phyloP scores from a whole-genome alignment of 2,113 vertebrate genomes.

The Chaetodon trifascialis region DNA sequence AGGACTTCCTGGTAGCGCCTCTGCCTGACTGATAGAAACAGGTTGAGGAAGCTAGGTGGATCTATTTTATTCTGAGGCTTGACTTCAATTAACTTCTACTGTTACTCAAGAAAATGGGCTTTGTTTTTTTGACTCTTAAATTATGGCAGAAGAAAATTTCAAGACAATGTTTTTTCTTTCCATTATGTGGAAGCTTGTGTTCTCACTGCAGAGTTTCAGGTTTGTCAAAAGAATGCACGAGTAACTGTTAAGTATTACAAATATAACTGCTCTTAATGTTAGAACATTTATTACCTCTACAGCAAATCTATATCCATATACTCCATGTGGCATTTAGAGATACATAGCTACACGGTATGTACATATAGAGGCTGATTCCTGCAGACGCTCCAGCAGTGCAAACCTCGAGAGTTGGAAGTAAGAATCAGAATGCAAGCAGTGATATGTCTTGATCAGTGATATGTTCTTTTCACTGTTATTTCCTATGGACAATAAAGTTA shows the following conservation, averaged over 20 bases:
- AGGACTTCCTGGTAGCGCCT: slow-evolving; percentile 52
- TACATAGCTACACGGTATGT: slow-evolving; percentile 56
- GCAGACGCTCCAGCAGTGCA: slow-evolving; percentile 38
- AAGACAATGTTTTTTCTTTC: slow-evolving; percentile 52
- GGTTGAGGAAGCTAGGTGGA: slow-evolving; percentile 43
- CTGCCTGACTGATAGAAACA: slow-evolving; percentile 59
- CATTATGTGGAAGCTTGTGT: slow-evolving; percentile 65
- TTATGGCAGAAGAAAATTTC: slow-evolving; percentile 63
- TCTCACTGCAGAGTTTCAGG: slow-evolving; percentile 70
- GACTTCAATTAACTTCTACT: slow-evolving; percentile 29
- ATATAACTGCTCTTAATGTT: slow-evolving; percentile 72
- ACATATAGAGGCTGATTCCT: slow-evolving; percentile 45
- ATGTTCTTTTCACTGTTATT: slow-evolving; percentile 82
- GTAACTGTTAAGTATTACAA: slow-evolving; percentile 76
- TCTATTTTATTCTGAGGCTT: slow-evolving; percentile 33
- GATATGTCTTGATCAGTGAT: slow-evolving; percentile 70
- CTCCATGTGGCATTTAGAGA: slow-evolving; percentile 66
- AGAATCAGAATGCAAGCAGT: slow-evolving; percentile 67
- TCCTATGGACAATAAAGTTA: slow-evolving; percentile 86
- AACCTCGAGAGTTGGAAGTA: slow-evolving; percentile 59
- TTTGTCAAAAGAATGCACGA: slow-evolving; percentile 77
- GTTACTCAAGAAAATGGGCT: slow-evolving; percentile 36
- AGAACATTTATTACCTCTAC: slow-evolving; percentile 72
- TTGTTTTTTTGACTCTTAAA: slow-evolving; percentile 53
- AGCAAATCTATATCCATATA: slow-evolving; percentile 65